Evolutionary conservation across 2,113 vertebrate species (phyloP).

Genomic region (Globicephala melas): DNA sequence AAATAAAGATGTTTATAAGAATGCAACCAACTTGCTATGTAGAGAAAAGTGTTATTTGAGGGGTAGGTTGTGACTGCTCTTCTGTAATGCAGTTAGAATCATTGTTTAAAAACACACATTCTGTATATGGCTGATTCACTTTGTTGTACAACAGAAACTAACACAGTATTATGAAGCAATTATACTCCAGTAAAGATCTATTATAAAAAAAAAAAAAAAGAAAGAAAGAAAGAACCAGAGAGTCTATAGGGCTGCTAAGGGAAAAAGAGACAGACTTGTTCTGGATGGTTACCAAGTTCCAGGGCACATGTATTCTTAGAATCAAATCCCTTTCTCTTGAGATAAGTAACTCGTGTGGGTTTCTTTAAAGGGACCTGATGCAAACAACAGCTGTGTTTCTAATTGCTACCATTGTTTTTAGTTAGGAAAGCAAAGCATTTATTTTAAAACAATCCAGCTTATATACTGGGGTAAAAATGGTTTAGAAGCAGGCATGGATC

Average conservation of each 20-base stretch:
- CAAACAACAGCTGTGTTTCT: neutral
- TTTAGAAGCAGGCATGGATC: neutral
- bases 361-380: neutral
- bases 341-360: neutral
- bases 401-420: neutral
- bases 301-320: neutral
- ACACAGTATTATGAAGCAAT: too few relatives aligned
- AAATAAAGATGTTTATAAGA: neutral
- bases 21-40: neutral
- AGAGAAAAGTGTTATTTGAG: neutral
- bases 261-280: neutral
- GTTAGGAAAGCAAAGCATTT: neutral
- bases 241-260: neutral
- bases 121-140: too few relatives aligned
- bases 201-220: too few relatives aligned
- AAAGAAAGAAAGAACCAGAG: neutral
- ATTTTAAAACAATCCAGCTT: neutral
- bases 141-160: too few relatives aligned
- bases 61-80: neutral
- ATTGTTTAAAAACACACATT: neutral
- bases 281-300: neutral
- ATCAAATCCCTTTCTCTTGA: neutral
- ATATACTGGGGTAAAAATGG: neutral
- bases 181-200: too few relatives aligned
- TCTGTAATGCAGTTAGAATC: neutral